phyloP scores from a whole-genome alignment of 2,797 vertebrate species.

The Poecilia velifera region DNA sequence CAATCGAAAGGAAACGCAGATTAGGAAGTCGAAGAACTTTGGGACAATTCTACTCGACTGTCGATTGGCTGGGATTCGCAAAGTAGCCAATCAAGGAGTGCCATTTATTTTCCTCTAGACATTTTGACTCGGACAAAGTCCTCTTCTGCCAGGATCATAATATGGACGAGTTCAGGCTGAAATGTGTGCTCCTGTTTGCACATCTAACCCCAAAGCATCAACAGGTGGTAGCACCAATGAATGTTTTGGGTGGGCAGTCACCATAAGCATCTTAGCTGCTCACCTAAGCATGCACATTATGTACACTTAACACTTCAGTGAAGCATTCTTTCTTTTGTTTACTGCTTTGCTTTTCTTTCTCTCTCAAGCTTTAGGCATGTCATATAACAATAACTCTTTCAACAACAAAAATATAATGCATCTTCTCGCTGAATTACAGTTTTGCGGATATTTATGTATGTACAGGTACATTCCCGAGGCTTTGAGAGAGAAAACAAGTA shows the following conservation, averaged over 20 bases:
- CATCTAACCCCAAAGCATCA: conserved; percentile 52
- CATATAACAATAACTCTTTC: neutral
- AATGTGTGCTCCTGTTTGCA: conserved; percentile 30
- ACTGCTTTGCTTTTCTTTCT: conserved; percentile 59
- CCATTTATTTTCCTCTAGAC: neutral
- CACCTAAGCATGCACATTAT: conserved; percentile 28
- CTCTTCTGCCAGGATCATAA: conserved; percentile 11
- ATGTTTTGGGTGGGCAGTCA: conserved; percentile 66
- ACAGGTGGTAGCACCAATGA: conserved; percentile 52
- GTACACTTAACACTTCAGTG: neutral
- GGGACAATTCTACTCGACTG: neutral
- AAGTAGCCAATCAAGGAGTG: neutral
- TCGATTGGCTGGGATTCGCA: neutral
- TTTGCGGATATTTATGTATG: neutral
- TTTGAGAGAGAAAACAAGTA: neutral
- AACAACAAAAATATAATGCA: neutral
- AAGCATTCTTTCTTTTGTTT: conserved; percentile 21
- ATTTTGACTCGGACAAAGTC: conserved; percentile 23
- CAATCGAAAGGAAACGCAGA: neutral
- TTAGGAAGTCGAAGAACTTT: neutral
- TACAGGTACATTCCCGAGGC: neutral
- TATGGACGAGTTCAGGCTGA: conserved; percentile 6
- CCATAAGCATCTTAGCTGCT: conserved; percentile 46
- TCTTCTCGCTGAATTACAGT: neutral
- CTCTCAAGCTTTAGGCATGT: conserved; percentile 24